These are phyloP conservation scores for Sander vitreus DNA, from an alignment of 2,113 vertebrate species.

Conservation along the genomic window DNA sequence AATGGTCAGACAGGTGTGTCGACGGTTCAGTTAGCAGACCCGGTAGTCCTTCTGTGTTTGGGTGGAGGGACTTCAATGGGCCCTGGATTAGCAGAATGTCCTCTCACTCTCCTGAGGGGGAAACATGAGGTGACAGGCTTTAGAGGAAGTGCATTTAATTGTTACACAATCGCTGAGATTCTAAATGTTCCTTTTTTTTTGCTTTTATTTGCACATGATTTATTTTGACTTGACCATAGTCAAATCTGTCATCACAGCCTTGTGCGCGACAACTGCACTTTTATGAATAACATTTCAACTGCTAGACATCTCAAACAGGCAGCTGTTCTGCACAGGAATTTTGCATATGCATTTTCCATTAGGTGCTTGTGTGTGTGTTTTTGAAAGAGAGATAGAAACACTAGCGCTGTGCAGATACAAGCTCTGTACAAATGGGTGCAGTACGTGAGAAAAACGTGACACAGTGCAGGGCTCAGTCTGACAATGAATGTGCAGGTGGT, in stretches of 20 bases:
- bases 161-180: background rate
- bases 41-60: constrained; percentile 28
- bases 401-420: constrained; percentile 15
- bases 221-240: background rate
- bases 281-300: constrained; percentile 29
- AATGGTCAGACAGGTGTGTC: constrained; percentile 78
- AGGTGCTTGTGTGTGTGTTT: background rate
- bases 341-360: constrained; percentile 36
- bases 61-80: constrained; percentile 9
- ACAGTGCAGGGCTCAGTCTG: constrained; percentile 36
- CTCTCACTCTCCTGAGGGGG: constrained; percentile 2
- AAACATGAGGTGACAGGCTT: constrained; percentile 13
- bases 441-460: constrained; percentile 57
- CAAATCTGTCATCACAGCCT: constrained; percentile 3
- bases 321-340: constrained; percentile 57
- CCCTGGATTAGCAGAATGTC: constrained; percentile 19
- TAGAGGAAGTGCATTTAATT: background rate
- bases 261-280: constrained; percentile 7
- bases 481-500: constrained; percentile 73
- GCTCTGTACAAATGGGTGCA: constrained; percentile 9
- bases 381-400: background rate
- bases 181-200: background rate
- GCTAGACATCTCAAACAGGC: constrained; percentile 26
- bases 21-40: constrained; percentile 4
- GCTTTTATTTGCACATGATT: background rate